Base-by-base conservation (phyloP, 2,113 vertebrate species). In the Corydoras sp. region DNA sequence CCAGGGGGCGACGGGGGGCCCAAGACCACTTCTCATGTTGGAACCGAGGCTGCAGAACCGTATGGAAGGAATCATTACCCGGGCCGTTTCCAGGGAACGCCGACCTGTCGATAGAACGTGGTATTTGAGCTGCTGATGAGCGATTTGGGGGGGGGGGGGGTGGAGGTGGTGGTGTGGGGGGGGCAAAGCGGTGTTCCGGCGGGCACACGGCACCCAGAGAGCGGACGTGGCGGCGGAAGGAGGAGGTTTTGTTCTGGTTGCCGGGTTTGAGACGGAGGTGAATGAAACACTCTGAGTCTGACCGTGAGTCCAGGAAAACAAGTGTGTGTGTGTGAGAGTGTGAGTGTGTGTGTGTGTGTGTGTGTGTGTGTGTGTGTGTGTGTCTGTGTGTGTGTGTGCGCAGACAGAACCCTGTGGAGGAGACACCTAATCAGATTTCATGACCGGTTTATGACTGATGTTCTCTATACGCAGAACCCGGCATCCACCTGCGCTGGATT, bases 401-500 rank as follows among this genome's bases (percentile, higher is more conserved):
- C 63, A 68, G 55, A 32, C 65, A 72, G 74, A 75, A 67, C 13
- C 55, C 74, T 65, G 68, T 65, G 6, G 78, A 76, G 79, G 77
- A 72, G 78, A 67, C 81, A 81, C 79, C 80, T 79, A 83, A 83
- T 77, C 78, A 78, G 77, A 84, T 86, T 83, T 81, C 73, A 74
- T 73, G 78, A 81, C 78, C 77, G 73, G 72, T 86, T 83, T 71
- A 74, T 81, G 70, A 69, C 78, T 78, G 78, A 77, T 65, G 75
- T 82, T 87, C 85, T 81, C 83, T 85, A 79, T 78, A 76, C 65
- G 74, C 63, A 79, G 3, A 35, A 35, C 84, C 87, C 85, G 85
- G 83, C 73, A 80, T 82, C 84, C 82, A 50, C 69, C 85, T 79
- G 86, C 85, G 86, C 82, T 80, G 81, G 87, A 84, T 85, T 88